Percentiles rank a stretch among this genome's conserved stretches.
These are phyloP conservation scores for Notolabrus celidotus DNA, from an alignment of 2,797 vertebrate species.

Conservation along the genomic window DNA sequence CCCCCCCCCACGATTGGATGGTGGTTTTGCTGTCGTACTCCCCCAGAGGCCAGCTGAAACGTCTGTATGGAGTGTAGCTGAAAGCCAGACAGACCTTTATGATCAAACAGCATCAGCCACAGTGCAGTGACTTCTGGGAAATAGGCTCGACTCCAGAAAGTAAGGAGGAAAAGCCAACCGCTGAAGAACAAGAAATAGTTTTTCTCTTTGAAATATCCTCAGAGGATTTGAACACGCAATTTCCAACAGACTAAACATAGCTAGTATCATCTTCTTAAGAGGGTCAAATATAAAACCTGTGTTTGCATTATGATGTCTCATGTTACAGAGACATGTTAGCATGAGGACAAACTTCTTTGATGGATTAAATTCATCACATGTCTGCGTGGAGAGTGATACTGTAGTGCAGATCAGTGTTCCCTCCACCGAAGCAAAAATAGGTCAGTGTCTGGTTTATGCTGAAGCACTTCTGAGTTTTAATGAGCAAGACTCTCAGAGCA, in stretches of 20 bases:
- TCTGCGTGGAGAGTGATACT: slow-evolving; percentile 20
- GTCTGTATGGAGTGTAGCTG: slow-evolving; percentile 55
- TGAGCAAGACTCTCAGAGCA: slow-evolving; percentile 65
- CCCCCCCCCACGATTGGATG: slow-evolving; percentile 31
- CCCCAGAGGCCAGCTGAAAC: slow-evolving; percentile 53
- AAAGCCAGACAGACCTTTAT: slow-evolving; percentile 68
- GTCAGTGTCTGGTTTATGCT: slow-evolving; percentile 59
- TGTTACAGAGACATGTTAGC: neutral
- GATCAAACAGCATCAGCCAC: slow-evolving; percentile 64
- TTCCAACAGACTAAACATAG: slow-evolving; percentile 22
- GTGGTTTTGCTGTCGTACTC: slow-evolving; percentile 35
- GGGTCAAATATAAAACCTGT: slow-evolving; percentile 12
- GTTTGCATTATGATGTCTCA: slow-evolving; percentile 6
- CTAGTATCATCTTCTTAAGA: slow-evolving; percentile 20
- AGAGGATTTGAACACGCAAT: slow-evolving; percentile 38
- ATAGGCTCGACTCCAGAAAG: slow-evolving; percentile 53
- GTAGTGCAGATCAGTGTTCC: slow-evolving; percentile 47
- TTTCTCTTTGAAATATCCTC: slow-evolving; percentile 49
- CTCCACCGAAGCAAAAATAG: slow-evolving; percentile 57
- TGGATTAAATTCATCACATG: slow-evolving; percentile 34
- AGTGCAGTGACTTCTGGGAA: slow-evolving; percentile 63
- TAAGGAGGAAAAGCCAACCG: slow-evolving; percentile 34
- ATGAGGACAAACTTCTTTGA: slow-evolving; percentile 17
- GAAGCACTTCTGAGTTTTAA: slow-evolving; percentile 66
- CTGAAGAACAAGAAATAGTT: slow-evolving; percentile 37